Percentiles rank a stretch among this genome's conserved stretches.
Evolutionary conservation across 2,113 vertebrate genomes (phyloP).

Genomic region (Daphoenositta chrysoptera): DNA sequence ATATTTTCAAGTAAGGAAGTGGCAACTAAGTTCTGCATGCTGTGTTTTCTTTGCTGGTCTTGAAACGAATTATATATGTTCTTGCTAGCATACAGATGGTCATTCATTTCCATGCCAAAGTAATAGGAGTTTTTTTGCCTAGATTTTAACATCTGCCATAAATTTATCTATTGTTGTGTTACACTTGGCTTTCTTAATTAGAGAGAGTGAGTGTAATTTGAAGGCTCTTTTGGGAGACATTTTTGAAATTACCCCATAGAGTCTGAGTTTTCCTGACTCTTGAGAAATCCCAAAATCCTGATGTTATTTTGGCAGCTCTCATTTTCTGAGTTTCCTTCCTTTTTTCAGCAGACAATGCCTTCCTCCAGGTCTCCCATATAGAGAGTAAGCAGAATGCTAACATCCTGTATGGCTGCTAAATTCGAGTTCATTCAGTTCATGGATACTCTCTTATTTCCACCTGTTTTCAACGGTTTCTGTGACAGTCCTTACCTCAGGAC

Average conservation of each 20-base stretch:
- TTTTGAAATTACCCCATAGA: neutral
- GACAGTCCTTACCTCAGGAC: neutral
- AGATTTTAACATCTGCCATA: slow-evolving; percentile 35
- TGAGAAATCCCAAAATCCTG: neutral
- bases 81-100: slow-evolving; percentile 24
- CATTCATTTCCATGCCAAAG: slow-evolving; percentile 30
- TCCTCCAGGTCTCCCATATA: neutral
- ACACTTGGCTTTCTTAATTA: slow-evolving; percentile 33
- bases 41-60: neutral
- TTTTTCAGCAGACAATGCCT: neutral
- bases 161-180: slow-evolving; percentile 14
- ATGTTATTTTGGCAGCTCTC: neutral
- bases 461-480: neutral
- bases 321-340: neutral
- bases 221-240: slow-evolving; percentile 2
- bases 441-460: neutral
- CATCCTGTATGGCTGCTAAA: neutral
- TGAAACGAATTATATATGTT: neutral
- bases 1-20: neutral
- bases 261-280: neutral
- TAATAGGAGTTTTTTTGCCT: neutral
- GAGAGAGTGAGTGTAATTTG: neutral
- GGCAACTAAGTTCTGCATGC: neutral
- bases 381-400: neutral
- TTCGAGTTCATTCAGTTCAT: neutral